Evolutionary conservation across 2,888 invertebrate genomes (phyloP).

Genomic region (Pheosia tremula): DNA sequence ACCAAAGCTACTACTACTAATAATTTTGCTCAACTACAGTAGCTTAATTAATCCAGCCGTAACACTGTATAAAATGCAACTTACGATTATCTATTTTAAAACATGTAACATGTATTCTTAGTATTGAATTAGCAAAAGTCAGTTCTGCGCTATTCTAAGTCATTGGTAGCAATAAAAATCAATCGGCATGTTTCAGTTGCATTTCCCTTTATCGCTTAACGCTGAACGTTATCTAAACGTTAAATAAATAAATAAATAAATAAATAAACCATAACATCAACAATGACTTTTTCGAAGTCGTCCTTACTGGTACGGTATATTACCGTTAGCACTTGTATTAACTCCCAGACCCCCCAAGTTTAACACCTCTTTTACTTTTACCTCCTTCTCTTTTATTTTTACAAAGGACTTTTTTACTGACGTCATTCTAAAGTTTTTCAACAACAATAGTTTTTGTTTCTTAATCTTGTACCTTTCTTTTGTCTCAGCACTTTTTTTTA

Average conservation of each 20-base stretch:
- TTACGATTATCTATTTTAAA: no score
- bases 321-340: constrained; percentile 42
- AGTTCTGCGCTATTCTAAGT: neutral
- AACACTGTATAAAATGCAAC: no score
- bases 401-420: constrained; percentile 33
- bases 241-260: no score
- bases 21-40: no score
- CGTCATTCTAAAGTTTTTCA: constrained; percentile 25
- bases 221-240: constrained; percentile 37
- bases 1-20: neutral
- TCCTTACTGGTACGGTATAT: constrained; percentile 42
- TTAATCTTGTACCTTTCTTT: constrained; percentile 7
- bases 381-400: constrained; percentile 25
- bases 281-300: constrained; percentile 20
- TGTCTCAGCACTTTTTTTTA: neutral
- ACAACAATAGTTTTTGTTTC: constrained; percentile 26
- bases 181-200: neutral
- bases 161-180: neutral
- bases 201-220: constrained; percentile 18
- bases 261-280: constrained; percentile 35
- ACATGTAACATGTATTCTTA: no score
- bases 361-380: constrained; percentile 28
- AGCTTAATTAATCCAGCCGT: no score
- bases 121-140: no score
- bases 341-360: constrained; percentile 45